Conservation (phyloP, 2,888 invertebrate species). For the Chrysolina haemoptera region DNA sequence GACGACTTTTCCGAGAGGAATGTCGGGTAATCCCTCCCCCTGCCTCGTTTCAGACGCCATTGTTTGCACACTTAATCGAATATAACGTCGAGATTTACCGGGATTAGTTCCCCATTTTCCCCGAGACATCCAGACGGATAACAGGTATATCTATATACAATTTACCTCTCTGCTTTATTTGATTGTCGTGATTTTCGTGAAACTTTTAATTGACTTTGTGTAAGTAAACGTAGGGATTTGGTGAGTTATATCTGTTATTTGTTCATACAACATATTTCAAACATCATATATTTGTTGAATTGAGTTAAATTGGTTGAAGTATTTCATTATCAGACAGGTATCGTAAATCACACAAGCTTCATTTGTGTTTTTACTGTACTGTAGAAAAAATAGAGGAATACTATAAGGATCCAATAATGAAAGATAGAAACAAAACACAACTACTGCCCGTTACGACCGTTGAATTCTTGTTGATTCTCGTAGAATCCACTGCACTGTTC, state of each 20-base stretch:
- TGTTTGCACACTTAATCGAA: slow-evolving; percentile 36
- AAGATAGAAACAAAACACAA: no score
- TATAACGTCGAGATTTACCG: slow-evolving; percentile 29
- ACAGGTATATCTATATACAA: slow-evolving; percentile 28
- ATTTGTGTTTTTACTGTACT: no score
- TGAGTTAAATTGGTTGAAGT: background rate
- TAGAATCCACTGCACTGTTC: no score
- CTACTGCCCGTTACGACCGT: no score
- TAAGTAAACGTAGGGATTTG: background rate
- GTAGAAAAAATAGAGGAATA: no score
- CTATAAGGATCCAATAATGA: no score
- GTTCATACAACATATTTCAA: background rate
- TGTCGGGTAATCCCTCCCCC: slow-evolving; percentile 19
- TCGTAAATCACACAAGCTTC: no score
- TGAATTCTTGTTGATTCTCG: no score
- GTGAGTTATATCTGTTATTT: background rate
- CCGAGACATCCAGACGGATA: slow-evolving; percentile 2
- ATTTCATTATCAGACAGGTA: background rate
- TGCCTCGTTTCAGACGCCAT: slow-evolving; percentile 9
- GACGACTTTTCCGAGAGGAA: slow-evolving; percentile 18
- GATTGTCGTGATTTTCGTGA: background rate
- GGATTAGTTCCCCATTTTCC: slow-evolving; percentile 29
- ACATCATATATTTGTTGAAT: background rate
- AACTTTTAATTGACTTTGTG: background rate
- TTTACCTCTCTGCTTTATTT: slow-evolving; percentile 1